Base-by-base conservation (phyloP, 2,888 invertebrate species). In the Malacosoma neustria region DNA sequence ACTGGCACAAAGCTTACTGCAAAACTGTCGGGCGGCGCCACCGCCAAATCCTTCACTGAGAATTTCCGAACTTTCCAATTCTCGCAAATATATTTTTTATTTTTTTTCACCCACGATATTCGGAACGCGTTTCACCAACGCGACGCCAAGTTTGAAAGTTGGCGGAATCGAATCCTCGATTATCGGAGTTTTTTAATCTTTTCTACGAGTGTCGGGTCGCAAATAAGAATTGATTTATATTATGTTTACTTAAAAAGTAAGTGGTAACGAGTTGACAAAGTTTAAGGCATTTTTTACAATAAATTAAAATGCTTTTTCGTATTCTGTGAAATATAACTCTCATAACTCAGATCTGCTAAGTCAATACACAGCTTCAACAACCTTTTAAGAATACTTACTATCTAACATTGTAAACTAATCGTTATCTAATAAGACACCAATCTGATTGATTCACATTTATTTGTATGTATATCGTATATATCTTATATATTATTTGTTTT, bases 1-100 rank as follows among this genome's bases (percentile, higher is more conserved):
- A 48, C 54, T 58, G 48, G 55, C 49, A 54, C 47, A 52, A 42
- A 51, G 61, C 62, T 66, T 65, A 66, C 58, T 56, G 55, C 54
- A 52, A 53, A 60, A 61, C 58, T 67, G 68, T 68, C 70, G 67
- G 57, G 51, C 48, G 48, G 41, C 45, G 42, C 43, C 47, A 41
- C 58, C 49, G 51, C 41, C 43, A 51, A 66, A 64, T 63, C 57
- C 57, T 54, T 51, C 53, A 42, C 39, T 32, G 43, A 48, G 51
- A 57, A 51, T 57, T 57, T 55, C 40, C 49, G 45, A 65, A 61
- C 53, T 61, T 60, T 56, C 41, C 48, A 46, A 55, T 60, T 48
- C 49, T 48, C 9, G 13, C 4, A 12, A 34, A 34, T 34, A 34
- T 43, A 34, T 35, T 13, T 12, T 41, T 40, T 34, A 41, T 40